Evolutionary conservation across 1,140 invertebrate genomes (phyloP), one percentile per base, ranked within the genome.

Genomic region (Lepidurus packardi): DNA sequence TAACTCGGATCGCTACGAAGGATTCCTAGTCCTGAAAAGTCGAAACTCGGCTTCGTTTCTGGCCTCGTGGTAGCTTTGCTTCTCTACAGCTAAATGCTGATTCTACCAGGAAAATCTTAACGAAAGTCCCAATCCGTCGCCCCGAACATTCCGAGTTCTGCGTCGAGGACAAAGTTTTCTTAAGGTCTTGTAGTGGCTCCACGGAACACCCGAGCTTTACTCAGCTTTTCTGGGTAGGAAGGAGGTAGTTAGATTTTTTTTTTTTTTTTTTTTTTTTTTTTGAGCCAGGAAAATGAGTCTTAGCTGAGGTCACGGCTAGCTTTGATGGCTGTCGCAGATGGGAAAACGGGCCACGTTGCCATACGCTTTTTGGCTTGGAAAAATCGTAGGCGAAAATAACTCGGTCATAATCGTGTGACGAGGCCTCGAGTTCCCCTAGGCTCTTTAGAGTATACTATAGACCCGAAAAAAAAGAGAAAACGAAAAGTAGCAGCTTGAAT

Each of bases 301-400:
- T 65, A 65, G 53, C 53, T 65, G 53, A 65, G 53, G 53, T 65
- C 53, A 65, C 53, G 53, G 53, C 53, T 65, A 65, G 53, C 53
- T 65, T 65, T 65, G 53, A 65, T 65, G 53, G 53, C 53, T 65
- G 53, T 65, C 53, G 53, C 53, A 65, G n/a, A 65, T 65, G 53
- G 53, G 53, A 65, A 65, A 65, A 65, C 53, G 53, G 53, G 16
- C 53, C 21, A 65, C 53, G 21, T 65, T 13, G 53, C 53, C 53
- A 65, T 65, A 65, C 53, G 53, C 53, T 65, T 21, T 34, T 65
- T 21, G 21, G 53, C 53, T 65, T 65, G 53, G 45, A 21, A 65
- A 65, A 65, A 65, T 65, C 53, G 53, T 65, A 65, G 53, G 53
- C 53, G 21, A 65, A 65, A 65, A 65, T 65, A 65, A 65, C 53